Evolutionary conservation across 2,888 invertebrate genomes (phyloP), one percentile per base, ranked within the genome.

Genomic region (Enchytraeus crypticus): DNA sequence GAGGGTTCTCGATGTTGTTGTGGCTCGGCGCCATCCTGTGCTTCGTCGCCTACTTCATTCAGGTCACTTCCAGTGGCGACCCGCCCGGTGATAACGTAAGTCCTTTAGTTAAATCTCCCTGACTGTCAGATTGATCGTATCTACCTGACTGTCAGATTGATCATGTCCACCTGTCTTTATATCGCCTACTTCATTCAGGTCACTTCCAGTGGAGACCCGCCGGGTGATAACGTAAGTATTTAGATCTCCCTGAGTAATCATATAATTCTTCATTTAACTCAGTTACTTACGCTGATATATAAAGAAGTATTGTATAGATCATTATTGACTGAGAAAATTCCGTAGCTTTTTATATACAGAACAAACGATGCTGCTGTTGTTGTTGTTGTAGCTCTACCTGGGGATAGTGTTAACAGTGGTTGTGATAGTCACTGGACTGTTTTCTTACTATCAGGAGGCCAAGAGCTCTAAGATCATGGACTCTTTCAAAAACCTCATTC

Each of bases 371-470:
- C 32, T 1, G 0, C 3, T 51, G 1, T 30, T 43, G n/a, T 51
- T 51, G 14, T 30, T 51, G 5, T 3, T 23, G 33, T 59, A 69
- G 69, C 80, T 77, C 72, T 77, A 90, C 83, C 87, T 97, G 79
- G 96, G 96, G 81, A 88, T 83, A 68, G 90, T 96, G 81, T 86
- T 97, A 83, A 88, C 93, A 74, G 89, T 88, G 81, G 95, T 97
- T 77, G 96, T 97, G 75, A 89, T 97, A 82, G 91, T 96, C 71
- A 96, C 96, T 78, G 96, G 96, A 11, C 90, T 92, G 81, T 97
- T 97, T 87, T 96, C 96, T 72, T 97, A 96, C 82, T 96, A 95
- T 84, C 96, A 96, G 84, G 86, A 87, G 75, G 92, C 92, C n/a
- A n/a, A n/a, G n/a, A n/a, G n/a, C n/a, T n/a, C n/a, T n/a, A n/a